Base-by-base conservation (phyloP, 1,140 invertebrate genomes). In the Papilio dardanus region DNA sequence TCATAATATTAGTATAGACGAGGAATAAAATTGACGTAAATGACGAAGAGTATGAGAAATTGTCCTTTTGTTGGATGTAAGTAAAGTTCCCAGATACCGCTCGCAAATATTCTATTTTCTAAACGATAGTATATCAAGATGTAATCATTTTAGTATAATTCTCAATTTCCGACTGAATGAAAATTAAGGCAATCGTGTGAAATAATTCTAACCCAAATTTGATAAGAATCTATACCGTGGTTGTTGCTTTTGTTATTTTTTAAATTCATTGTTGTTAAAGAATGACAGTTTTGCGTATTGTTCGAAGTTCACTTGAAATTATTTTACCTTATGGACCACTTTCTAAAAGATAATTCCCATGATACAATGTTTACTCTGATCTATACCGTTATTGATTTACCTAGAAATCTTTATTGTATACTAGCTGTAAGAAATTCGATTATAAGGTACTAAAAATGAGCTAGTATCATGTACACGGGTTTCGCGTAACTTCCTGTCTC, bases 121-220 rank as follows among this genome's bases (percentile, higher is more conserved):
- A 28, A 16, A 62, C 54, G 24, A 24, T 62, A 30, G 10, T 21
- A 12, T 8, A 69, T 69, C 67, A 40, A 69, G 67, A 42, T 69
- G 35, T 42, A 35, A 69, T 35, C 35, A 40, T 69, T 69, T 69
- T 69, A 37, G 35, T 24, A 8, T 37, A 69, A 69, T 69, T 66
- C 31, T 19, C 21, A 33, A 40, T 37, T 69, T 69, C 67, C 35
- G 19, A 19, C 40, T 65, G 65, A 68, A 40, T 76, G 12, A 75
- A 66, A 79, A 83, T 79, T 79, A 76, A 76, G 54, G 62, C 79
- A 79, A 76, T 81, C 80, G 77, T 80, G 80, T 81, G 83, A 83
- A 85, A 78, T 80, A 42, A 77, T 79, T 77, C 58, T 75, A 80
- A 76, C 75, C 81, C 77, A 66, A 71, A 81, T 84, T 54, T 68